These are phyloP conservation scores for Drosophila melanosoma DNA, from an alignment of 2,888 invertebrate species.

Conservation along the genomic window DNA sequence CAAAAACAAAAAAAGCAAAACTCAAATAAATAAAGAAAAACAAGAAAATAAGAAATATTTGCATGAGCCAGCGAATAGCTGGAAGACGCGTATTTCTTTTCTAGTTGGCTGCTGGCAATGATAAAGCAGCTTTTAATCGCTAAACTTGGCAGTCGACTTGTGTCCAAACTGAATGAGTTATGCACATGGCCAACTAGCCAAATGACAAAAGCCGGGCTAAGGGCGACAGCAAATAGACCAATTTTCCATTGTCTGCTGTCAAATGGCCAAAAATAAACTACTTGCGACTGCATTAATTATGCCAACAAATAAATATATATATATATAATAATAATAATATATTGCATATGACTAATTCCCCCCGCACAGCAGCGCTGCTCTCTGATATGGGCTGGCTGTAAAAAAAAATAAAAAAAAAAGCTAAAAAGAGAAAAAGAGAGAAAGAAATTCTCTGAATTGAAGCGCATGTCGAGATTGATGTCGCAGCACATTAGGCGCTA, in stretches of 20 bases:
- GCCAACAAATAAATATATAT: constrained; percentile 53
- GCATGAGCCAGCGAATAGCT: constrained; percentile 48
- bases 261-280: constrained; percentile 19
- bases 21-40: constrained; percentile 34
- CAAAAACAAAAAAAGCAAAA: constrained; percentile 4
- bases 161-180: constrained; percentile 68
- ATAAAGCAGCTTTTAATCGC: constrained; percentile 84
- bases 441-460: constrained; percentile 68
- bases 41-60: constrained; percentile 65
- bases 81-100: constrained; percentile 36
- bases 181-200: constrained; percentile 26
- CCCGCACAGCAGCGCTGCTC: not conserved
- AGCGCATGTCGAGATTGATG: constrained; percentile 77
- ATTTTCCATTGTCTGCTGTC: constrained; percentile 35
- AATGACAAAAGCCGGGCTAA: constrained; percentile 20
- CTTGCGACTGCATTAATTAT: constrained; percentile 60
- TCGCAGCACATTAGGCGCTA: constrained; percentile 82
- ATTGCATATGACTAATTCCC: constrained; percentile 35
- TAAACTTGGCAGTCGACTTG: constrained; percentile 83
- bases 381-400: constrained; percentile 16
- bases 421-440: constrained; percentile 23
- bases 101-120: constrained; percentile 76
- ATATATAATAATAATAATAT: constrained; percentile 10
- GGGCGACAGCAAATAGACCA: constrained; percentile 28
- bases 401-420: constrained; percentile 24